Evolutionary conservation across 2,888 invertebrate genomes (phyloP).

Genomic region (Drosophila bunnanda): DNA sequence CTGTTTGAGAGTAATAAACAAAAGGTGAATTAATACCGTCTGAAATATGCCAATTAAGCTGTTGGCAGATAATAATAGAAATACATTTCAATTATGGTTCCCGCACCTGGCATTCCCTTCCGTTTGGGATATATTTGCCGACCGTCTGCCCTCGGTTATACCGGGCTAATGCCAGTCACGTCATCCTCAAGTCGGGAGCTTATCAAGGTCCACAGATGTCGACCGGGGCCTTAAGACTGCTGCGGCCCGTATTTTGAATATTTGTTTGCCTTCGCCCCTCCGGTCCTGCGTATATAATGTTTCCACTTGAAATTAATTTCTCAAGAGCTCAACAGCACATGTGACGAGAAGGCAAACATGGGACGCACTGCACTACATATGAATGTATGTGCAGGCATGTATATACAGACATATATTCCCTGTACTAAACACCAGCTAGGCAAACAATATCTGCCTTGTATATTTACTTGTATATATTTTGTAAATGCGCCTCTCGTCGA

Average conservation of each 20-base stretch:
- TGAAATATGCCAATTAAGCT: constrained; percentile 33
- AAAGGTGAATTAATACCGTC: background rate
- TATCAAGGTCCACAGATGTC: constrained; percentile 73
- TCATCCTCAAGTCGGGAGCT: constrained; percentile 50
- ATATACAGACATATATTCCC: constrained; percentile 48
- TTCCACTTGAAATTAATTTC: constrained; percentile 80
- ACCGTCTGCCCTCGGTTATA: constrained; percentile 22
- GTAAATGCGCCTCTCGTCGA: constrained; percentile 60
- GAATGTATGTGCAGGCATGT: background rate
- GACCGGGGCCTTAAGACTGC: constrained; percentile 40
- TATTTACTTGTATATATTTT: constrained; percentile 50
- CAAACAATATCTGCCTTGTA: constrained; percentile 60
- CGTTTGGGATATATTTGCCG: constrained; percentile 4
- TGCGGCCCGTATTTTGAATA: constrained; percentile 41
- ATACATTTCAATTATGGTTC: constrained; percentile 39
- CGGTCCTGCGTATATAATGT: constrained; percentile 67
- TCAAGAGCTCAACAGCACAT: constrained; percentile 81
- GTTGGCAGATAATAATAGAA: constrained; percentile 11
- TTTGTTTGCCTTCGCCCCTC: constrained; percentile 27
- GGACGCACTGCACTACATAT: background rate
- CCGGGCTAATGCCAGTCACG: constrained; percentile 41
- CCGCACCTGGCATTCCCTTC: constrained; percentile 3
- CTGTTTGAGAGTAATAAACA: constrained; percentile 1
- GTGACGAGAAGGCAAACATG: constrained; percentile 59
- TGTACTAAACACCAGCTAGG: constrained; percentile 72